Base-by-base conservation (phyloP, 2,797 vertebrate genomes). In the Buceros bicornis region DNA sequence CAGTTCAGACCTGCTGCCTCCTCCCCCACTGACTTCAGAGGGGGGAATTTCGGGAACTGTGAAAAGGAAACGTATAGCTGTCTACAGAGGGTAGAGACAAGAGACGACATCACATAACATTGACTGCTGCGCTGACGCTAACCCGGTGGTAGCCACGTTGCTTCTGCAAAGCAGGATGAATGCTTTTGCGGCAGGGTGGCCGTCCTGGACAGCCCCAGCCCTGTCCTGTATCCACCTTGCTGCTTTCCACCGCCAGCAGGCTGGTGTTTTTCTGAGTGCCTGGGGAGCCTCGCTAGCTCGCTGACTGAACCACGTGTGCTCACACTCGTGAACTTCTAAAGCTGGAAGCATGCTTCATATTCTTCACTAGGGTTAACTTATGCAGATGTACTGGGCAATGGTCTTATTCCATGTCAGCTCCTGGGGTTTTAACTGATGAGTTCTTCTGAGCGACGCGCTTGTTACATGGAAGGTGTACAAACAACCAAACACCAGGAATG, bases 1-100 rank as follows among this genome's bases (percentile, higher is more conserved):
- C 97, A 99, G 98, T 98, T 99, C 99, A 84, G 99, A 99, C 94
- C 99, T 99, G 97, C 99, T 99, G 96, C 99, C 99, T 86, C 99
- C 99, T 97, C 99, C 99, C 95, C 99, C 99, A 93, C 98, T 99
- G 81, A 99, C 99, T 97, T 99, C 99, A 80, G 99, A 98, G 66
- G 99, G 99, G 95, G 99, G 98, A 82, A 98, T 98, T 97, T 99
- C 99, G 2, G 99, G 99, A 97, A 98, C 99, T 99, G 97, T 77
- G 96, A 92, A 87, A 95, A 97, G 96, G 96, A 98, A 97, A 98
- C 10, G 96, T 67, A 97, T 21, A 96, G 95, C 78, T 91, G 90
- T 85, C 57, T 74, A 33, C 37, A 31, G 33, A 15, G 12, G 19
- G 77, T 0, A 67, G 58, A 24, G 11, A 67, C 60, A 72, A 25